Conservation (phyloP, 2,888 invertebrate species). For the Geophilus truncorum region DNA sequence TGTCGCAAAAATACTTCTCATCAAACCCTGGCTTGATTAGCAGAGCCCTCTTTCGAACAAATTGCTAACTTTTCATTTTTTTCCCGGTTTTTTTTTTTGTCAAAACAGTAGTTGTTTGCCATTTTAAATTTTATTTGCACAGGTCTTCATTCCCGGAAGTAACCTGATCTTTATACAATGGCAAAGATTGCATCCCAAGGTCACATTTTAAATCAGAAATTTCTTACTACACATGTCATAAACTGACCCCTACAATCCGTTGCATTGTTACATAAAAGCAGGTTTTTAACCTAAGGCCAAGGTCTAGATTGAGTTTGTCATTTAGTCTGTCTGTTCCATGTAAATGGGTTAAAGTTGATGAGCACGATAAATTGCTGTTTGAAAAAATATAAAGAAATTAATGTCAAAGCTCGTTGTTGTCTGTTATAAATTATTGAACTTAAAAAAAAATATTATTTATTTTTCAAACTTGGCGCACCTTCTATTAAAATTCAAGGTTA, state of each 20-base stretch:
- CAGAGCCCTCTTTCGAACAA: too few species aligned
- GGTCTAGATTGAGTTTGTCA: constrained; percentile 2
- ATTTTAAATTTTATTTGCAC: not conserved
- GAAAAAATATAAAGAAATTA: not conserved
- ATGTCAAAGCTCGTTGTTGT: not conserved
- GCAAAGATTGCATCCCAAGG: not conserved
- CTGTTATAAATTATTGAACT: not conserved
- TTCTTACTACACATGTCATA: constrained; percentile 2
- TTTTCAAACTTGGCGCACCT: too few species aligned
- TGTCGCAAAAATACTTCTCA: not conserved
- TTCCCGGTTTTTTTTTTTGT: too few species aligned
- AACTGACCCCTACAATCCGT: constrained; percentile 2
- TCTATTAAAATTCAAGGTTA: not conserved
- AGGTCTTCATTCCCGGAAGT: not conserved
- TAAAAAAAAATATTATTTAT: not conserved
- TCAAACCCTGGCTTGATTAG: too few species aligned
- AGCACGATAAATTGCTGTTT: not conserved
- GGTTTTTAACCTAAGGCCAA: constrained; percentile 22
- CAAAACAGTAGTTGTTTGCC: not conserved
- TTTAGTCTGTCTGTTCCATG: not conserved
- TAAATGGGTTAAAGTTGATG: not conserved
- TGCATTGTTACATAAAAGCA: not conserved
- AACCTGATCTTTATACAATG: constrained; percentile 2
- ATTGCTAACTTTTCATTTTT: too few species aligned
- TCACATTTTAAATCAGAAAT: not conserved